A percentile compares a stretch with the other conserved stretches of the same genome.
Conservation (phyloP, 1,140 invertebrate genomes). For the Berghia stephanieae region DNA sequence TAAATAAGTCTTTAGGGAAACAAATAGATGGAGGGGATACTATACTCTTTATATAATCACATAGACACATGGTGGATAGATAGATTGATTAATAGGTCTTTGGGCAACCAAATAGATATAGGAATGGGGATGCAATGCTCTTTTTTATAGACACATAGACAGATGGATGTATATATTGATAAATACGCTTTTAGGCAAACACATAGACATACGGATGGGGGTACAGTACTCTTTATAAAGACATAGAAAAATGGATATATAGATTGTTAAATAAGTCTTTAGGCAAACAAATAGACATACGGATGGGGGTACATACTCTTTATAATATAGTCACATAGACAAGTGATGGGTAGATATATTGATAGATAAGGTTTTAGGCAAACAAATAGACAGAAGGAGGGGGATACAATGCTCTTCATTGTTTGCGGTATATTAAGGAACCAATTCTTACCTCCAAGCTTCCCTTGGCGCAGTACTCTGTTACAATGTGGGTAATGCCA, state of each 20-base stretch:
- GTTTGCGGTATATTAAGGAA: too few relatives aligned
- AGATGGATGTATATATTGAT: not conserved
- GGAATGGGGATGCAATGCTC: too few relatives aligned
- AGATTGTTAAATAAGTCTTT: too few relatives aligned
- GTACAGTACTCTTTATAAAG: not conserved
- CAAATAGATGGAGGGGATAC: too few relatives aligned
- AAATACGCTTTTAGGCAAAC: not conserved
- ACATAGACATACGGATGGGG: not conserved
- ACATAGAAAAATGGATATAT: not conserved
- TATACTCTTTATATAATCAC: too few relatives aligned
- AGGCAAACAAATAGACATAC: slow-evolving; percentile 9
- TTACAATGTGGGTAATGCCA: slow-evolving; percentile 76
- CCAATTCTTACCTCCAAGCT: slow-evolving; percentile 77
- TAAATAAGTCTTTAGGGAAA: too few relatives aligned
- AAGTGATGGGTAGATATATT: not conserved
- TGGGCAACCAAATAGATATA: too few relatives aligned
- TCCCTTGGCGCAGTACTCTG: slow-evolving; percentile 93
- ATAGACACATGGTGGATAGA: too few relatives aligned
- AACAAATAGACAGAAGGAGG: too few relatives aligned
- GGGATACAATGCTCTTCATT: too few relatives aligned
- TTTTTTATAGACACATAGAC: slow-evolving; percentile 21
- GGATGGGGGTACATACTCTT: not conserved
- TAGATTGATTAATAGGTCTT: too few relatives aligned
- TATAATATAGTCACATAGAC: not conserved
- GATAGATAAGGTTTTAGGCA: too few relatives aligned